Base-by-base conservation (phyloP, 2,113 vertebrate genomes). In the Numenius arquata region DNA sequence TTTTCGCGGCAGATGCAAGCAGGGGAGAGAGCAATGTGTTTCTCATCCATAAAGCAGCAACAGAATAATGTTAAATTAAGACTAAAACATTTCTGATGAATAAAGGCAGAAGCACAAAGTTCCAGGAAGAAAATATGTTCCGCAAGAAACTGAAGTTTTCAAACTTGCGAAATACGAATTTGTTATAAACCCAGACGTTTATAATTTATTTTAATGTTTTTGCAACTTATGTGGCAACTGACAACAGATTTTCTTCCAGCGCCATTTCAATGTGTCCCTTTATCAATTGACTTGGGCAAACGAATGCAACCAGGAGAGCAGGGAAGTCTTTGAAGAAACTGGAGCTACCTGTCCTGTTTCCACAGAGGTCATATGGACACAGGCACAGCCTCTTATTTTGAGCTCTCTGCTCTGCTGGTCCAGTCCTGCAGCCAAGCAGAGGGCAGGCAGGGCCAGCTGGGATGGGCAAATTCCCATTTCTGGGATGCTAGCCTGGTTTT, bases 61-160 rank as follows among this genome's bases (percentile, higher is more conserved):
- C 40, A 96, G 92, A 95, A 94, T 92, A 62, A 84, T 65, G 68
- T 50, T 36, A 86, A 95, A 94, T 95, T 61, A 87, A 47, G 52
- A 38, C 48, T 41, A 67, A 96, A 90, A 59, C 17, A 6, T 34
- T 92, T 58, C 58, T 95, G 85, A 92, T 93, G 88, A 91, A 58
- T 76, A 21, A 88, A 93, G 22, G 36, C 77, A 87, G 79, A 86
- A 48, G 38, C 40, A 48, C 53, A 82, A 74, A 89, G 41, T 89
- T 89, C 30, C 81, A 88, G 89, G 73, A 75, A 82, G 89, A 92
- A 94, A 94, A 92, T 7, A 2, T 0, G 11, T 38, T 80, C 73
- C 36, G 20, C 36, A 20, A 86, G 43, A 61, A 89, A 43, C 6
- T 0, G 3, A 79, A 94, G 82, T 86, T 95, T 94, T 80, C 88